Evolutionary conservation across 2,797 vertebrate genomes (phyloP).

Genomic region (Acipenser ruthenus): DNA sequence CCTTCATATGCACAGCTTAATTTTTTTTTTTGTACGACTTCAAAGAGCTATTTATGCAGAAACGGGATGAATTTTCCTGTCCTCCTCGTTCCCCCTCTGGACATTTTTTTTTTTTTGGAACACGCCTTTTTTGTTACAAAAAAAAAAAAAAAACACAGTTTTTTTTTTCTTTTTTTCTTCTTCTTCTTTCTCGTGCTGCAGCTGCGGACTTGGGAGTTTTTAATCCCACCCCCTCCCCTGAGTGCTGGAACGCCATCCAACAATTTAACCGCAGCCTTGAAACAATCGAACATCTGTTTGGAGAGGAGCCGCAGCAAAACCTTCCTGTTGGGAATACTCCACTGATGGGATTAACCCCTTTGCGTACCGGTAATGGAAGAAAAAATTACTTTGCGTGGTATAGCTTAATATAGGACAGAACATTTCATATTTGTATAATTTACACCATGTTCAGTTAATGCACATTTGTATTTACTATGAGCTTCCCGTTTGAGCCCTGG

Average conservation of each 20-base stretch:
- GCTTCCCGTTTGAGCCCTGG: no score
- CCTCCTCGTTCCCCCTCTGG: conserved; percentile 48
- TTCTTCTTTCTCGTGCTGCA: conserved; percentile 62
- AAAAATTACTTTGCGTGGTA: no score
- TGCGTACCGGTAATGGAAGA: neutral
- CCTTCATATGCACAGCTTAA: conserved; percentile 33
- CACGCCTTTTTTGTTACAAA: conserved; percentile 39
- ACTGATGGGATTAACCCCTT: conserved; percentile 60
- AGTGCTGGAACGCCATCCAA: conserved; percentile 74
- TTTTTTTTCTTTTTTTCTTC: conserved; percentile 22
- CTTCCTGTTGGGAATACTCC: conserved; percentile 67
- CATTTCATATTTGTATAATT: no score
- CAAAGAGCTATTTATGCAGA: conserved; percentile 71
- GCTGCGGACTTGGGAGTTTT: conserved; percentile 67
- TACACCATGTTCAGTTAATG: no score
- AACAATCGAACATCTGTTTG: conserved; percentile 92
- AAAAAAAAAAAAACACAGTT: conserved; percentile 30
- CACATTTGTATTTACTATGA: no score
- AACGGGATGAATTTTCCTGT: conserved; percentile 56
- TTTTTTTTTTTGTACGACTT: conserved; percentile 43
- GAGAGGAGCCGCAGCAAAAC: conserved; percentile 65
- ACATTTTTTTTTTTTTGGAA: conserved; percentile 44
- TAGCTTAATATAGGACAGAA: no score
- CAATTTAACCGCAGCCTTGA: conserved; percentile 78
- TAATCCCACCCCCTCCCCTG: conserved; percentile 48